Base-by-base conservation (phyloP, 2,113 vertebrate genomes). In the Eurystomus gularis region DNA sequence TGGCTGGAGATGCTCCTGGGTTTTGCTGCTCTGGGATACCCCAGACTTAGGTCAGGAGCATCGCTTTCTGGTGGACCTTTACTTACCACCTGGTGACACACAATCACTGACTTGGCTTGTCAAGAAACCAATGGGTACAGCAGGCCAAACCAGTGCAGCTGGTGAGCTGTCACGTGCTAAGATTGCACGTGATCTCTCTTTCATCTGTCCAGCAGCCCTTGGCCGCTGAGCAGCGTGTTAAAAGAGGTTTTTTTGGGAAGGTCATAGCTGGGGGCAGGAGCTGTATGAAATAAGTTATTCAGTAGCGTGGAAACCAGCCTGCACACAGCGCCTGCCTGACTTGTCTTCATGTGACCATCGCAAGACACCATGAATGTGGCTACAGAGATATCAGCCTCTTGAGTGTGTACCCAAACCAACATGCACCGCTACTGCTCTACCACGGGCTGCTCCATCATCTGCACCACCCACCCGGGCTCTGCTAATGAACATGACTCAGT, bases 261-360 rank as follows among this genome's bases (percentile, higher is more conserved):
- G 73, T 18, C 0, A 1, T 33, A 64, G 89, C 88, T 52, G 11
- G 62, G 55, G 81, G 65, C 58, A 87, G 40, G 35, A 94, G 66
- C 35, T 24, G 13, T 35, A 44, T 92, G 86, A 94, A 57, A 93
- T 81, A 80, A 85, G 40, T 44, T 51, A 72, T 93, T 86, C 85
- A 55, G 49, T 46, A 79, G 29, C 89, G 80, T 0, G 1, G 57
- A 81, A 78, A 81, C 5, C 72, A 64, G 60, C 62, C 39, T 0
- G 0, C 6, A 2, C 25, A 17, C 2, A 54, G 40, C 0, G 1
- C 39, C 29, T 81, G 83, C 72, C 37, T 62, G 51, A 49, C 48
- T 65, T 0, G 1, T 25, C 69, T 73, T 69, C 84, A 72, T 61
- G 60, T 77, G 89, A 85, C 19, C 37, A 46, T 69, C 90, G 83